Evolutionary conservation across 2,888 invertebrate species (phyloP), one percentile per base, ranked within the genome.

Genomic region (Melanargia galathea): DNA sequence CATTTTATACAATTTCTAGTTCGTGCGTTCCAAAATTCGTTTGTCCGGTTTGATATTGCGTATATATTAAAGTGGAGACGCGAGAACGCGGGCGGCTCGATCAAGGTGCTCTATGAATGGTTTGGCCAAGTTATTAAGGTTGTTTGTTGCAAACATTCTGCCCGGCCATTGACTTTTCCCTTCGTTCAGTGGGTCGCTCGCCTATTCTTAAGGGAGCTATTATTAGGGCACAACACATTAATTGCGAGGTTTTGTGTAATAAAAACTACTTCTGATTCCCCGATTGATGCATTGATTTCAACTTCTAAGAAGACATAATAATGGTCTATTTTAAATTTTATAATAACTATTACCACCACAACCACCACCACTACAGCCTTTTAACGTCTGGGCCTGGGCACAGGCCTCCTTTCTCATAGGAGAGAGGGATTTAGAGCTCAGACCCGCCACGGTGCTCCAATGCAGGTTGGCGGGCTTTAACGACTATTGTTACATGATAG

Each of bases 1-100:
- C 90, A 90, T 91, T 91, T 91, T 91, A 90, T 90, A 91, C 89
- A 90, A 90, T 90, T 90, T 90, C 88, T 89, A 87, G 87, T 83
- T 82, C 79, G 78, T 76, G 80, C 81, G 80, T 82, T 79, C 77
- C 77, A 68, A 82, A 84, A 81, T 67, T 67, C 62, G 58, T 58
- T 80, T 80, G 80, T 81, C 80, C 73, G 72, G 70, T 46, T 58
- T n/a, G n/a, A n/a, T n/a, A n/a, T n/a, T n/a, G n/a, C 57, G 20
- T 48, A 56, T n/a, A 60, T 65, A 67, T 75, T 73, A 73, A 75
- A 70, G 72, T 70, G 70, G 65, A 65, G 60, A 66, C 8, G 18
- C 18, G 18, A 18, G 16, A 6, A 57, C 49, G 55, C 60, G 38
- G 69, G 49, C 68, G 7, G 60, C 65, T 65, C 79, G 79, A 81